Percentiles rank a stretch among this genome's conserved stretches.
These are phyloP conservation scores for Meghimatium bilineatum DNA, from an alignment of 2,888 invertebrate species.

Conservation along the genomic window DNA sequence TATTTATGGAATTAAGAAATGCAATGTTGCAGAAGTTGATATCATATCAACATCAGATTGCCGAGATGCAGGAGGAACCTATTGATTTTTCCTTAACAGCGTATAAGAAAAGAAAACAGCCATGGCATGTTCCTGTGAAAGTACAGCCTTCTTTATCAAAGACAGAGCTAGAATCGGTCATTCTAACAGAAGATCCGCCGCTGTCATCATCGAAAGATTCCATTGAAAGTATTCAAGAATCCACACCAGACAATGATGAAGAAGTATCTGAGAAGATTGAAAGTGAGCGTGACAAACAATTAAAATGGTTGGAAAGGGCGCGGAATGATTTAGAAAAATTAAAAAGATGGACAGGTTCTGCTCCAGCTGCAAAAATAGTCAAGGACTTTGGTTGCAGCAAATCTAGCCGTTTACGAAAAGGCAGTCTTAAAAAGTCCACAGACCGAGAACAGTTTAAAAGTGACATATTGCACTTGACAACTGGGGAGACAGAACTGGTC, in stretches of 20 bases:
- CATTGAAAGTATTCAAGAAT: background rate
- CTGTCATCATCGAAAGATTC: background rate
- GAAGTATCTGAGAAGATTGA: no score
- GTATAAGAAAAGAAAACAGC: background rate
- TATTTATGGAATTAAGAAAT: background rate
- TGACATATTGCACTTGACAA: background rate
- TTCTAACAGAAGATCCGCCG: no score
- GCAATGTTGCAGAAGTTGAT: slow-evolving; percentile 11
- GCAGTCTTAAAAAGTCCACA: background rate
- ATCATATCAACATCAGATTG: no score
- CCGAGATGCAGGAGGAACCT: slow-evolving; percentile 11
- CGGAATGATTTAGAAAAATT: background rate
- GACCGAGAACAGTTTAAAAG: no score
- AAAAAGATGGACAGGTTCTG: background rate
- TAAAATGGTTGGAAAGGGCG: background rate
- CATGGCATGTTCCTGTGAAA: slow-evolving; percentile 12
- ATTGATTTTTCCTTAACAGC: slow-evolving; percentile 6
- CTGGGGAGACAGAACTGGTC: background rate
- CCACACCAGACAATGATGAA: background rate
- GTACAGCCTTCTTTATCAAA: background rate
- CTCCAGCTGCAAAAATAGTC: background rate
- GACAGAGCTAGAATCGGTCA: background rate
- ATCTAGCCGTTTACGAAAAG: background rate
- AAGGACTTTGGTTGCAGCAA: background rate
- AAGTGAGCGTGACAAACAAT: background rate